These are phyloP conservation scores for Squalus acanthias DNA, from an alignment of 2,797 vertebrate genomes.

Conservation along the genomic window DNA sequence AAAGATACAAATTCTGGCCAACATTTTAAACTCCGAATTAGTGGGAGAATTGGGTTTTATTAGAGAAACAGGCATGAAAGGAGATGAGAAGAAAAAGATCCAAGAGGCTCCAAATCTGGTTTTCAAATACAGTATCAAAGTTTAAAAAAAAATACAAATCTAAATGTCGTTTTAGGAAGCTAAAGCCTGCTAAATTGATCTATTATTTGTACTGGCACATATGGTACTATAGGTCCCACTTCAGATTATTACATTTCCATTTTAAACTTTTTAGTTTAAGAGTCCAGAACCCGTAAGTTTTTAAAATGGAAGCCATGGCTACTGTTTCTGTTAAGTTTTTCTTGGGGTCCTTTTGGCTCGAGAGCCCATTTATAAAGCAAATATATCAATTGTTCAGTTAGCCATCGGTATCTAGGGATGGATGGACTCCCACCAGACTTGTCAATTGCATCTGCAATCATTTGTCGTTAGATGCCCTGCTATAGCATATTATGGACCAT, in stretches of 20 bases:
- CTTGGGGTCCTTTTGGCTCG: too few relatives aligned
- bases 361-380: neutral
- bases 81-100: neutral
- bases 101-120: neutral
- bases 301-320: neutral
- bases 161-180: neutral
- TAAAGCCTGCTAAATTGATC: neutral
- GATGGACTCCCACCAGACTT: neutral
- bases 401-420: neutral
- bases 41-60: neutral
- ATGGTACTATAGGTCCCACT: neutral
- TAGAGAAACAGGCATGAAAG: neutral
- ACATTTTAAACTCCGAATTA: neutral
- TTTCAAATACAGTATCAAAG: neutral
- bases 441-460: neutral
- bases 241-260: neutral
- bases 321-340: neutral
- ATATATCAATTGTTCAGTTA: neutral
- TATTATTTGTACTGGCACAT: neutral
- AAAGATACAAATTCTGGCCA: neutral
- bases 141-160: neutral
- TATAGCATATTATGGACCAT: too few relatives aligned
- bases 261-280: neutral
- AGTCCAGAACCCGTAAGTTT: neutral
- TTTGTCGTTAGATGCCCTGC: too few relatives aligned